A percentile compares a stretch with the other conserved stretches of the same genome.
These are phyloP conservation scores for Climacteris rufus DNA, from an alignment of 2,113 vertebrate species.

Conservation along the genomic window DNA sequence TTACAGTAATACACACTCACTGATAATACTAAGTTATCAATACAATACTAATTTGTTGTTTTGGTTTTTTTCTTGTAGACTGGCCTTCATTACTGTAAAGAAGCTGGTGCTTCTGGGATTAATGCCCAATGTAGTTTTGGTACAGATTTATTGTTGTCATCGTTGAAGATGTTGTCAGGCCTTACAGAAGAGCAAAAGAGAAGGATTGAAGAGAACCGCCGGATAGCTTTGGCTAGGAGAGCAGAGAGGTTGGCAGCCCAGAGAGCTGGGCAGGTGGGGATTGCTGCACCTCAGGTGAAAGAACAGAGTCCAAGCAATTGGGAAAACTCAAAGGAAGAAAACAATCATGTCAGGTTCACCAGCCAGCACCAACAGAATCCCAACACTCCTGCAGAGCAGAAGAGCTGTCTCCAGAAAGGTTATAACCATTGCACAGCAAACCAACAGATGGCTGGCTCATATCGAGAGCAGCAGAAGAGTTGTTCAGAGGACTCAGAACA, in stretches of 20 bases:
- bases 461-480: not conserved
- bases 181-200: constrained; percentile 88
- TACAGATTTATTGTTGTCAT: not conserved
- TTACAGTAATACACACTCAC: not conserved
- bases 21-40: not conserved
- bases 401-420: constrained; percentile 20
- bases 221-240: constrained; percentile 85
- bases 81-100: not conserved
- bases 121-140: not conserved
- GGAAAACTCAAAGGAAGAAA: not conserved
- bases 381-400: not conserved
- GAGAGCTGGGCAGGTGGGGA: not conserved
- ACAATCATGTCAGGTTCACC: not conserved
- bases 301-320: not conserved
- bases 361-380: not conserved
- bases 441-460: constrained; percentile 5
- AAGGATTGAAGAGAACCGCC: constrained; percentile 90
- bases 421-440: not conserved
- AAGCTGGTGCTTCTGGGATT: not conserved
- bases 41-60: not conserved
- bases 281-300: not conserved
- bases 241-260: constrained; percentile 81
- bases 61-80: not conserved
- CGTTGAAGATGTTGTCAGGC: constrained; percentile 79
- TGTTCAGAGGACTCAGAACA: not conserved